Evolutionary conservation across 35 echinoderm and acorn worm species (phyloP), one percentile per base, ranked within the genome.

Genomic region (Amphiura filiformis): DNA sequence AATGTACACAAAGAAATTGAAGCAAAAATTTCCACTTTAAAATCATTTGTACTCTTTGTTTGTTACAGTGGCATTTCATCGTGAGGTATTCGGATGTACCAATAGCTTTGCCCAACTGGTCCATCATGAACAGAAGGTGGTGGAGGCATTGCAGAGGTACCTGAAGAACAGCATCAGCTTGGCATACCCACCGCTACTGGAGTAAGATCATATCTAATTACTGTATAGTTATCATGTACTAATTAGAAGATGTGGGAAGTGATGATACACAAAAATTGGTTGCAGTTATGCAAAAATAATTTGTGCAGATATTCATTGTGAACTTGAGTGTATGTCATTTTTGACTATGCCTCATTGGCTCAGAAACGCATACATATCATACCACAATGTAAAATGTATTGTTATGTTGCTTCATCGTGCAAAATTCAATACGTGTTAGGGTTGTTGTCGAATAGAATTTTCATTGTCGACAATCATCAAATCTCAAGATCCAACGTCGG

Each of bases 51-150:
- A 47, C 41, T 47, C 30, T 31, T 80, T 76, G 0, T 65, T 39
- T 39, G 42, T 57, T n/a, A 30, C 86, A 95, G 94, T 85, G 20
- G 84, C 88, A 52, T 99, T 99, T 80, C 89, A 77, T 30, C 79
- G 57, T 18, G 96, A 92, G 22, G 81, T 99, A 32, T 80, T 47
- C 3, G 57, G 57, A 1, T 79, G 92, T 28, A 87, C 94, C 28
- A 76, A 91, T 20, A 99, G 83, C 37, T 99, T 90, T 70, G 75
- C 87, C 35, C 96, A 99, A 78, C 83, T 99, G 13, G 96, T 99
- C 0, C 96, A 99, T 77, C 84, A 95, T 92, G 87, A 94, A 77
- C 83, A 86, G 15, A 77, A 87, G 40, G 91, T 91, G 57, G 80
- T 99, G 17, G 35, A 65, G 1, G 39, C 82, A n/a, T 80, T 99